phyloP scores from a whole-genome alignment of 2,113 vertebrate genomes.

The Mugil cephalus region DNA sequence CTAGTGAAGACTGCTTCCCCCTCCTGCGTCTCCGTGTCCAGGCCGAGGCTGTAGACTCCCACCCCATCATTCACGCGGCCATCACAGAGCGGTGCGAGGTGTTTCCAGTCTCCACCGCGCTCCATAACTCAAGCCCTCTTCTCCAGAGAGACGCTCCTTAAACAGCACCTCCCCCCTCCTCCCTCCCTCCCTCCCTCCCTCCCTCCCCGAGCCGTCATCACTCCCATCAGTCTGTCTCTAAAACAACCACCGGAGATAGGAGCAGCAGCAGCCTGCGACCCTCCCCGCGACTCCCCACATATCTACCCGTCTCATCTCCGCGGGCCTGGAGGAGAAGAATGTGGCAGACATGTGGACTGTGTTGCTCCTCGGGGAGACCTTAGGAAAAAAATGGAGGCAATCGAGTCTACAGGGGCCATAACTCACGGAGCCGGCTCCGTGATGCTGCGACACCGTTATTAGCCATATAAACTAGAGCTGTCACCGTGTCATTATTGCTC shows the following conservation, averaged over 20 bases:
- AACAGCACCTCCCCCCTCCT: constrained; percentile 48
- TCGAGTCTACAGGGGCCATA: constrained; percentile 53
- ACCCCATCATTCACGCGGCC: constrained; percentile 65
- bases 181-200: constrained; percentile 24
- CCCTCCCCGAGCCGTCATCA: constrained; percentile 38
- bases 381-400: constrained; percentile 63
- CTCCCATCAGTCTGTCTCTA: constrained; percentile 69
- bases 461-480: constrained; percentile 74
- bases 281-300: constrained; percentile 42
- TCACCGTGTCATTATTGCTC: constrained; percentile 72
- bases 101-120: constrained; percentile 63
- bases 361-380: constrained; percentile 64
- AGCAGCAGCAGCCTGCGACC: constrained; percentile 50
- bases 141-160: constrained; percentile 63
- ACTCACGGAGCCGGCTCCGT: constrained; percentile 59
- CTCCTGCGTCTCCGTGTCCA: constrained; percentile 36
- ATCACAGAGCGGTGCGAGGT: constrained; percentile 35
- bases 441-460: constrained; percentile 73
- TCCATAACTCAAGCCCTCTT: constrained; percentile 70
- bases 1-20: constrained; percentile 19
- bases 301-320: constrained; percentile 25
- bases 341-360: constrained; percentile 44
- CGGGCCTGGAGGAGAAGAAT: constrained; percentile 45
- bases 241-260: constrained; percentile 63
- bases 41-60: constrained; percentile 51